Evolutionary conservation across 2,797 vertebrate species (phyloP).

Genomic region (Tragopan temminckii): DNA sequence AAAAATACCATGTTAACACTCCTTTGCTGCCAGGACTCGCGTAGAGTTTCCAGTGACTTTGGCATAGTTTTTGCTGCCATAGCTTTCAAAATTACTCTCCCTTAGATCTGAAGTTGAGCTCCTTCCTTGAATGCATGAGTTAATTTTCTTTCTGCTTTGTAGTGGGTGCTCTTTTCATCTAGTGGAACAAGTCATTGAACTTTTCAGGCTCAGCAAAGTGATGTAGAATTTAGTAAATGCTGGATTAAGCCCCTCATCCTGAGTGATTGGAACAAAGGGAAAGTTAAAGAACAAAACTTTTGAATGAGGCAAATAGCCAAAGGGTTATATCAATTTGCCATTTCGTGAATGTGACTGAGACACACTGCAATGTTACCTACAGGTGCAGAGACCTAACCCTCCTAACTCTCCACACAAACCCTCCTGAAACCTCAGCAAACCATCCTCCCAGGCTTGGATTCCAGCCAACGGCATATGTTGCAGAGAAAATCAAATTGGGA

Average conservation of each 20-base stretch:
- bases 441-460: neutral
- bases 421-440: neutral
- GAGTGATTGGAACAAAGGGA: neutral
- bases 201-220: neutral
- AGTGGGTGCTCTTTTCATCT: neutral
- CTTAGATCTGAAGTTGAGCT: neutral
- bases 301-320: neutral
- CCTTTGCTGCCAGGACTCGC: neutral
- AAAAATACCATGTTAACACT: neutral
- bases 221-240: neutral
- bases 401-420: neutral
- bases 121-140: neutral
- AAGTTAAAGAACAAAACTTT: neutral
- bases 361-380: slow-evolving; percentile 19
- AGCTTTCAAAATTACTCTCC: neutral
- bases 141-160: neutral
- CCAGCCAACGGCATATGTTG: neutral
- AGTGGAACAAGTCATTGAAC: neutral
- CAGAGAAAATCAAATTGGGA: neutral
- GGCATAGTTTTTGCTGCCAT: neutral
- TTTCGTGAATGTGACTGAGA: neutral
- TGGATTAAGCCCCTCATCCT: neutral
- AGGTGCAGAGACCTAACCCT: slow-evolving; percentile 4
- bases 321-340: neutral
- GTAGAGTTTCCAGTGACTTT: neutral